phyloP scores from a whole-genome alignment of 1,140 invertebrate genomes.

The Pemphigus obesinymphae region DNA sequence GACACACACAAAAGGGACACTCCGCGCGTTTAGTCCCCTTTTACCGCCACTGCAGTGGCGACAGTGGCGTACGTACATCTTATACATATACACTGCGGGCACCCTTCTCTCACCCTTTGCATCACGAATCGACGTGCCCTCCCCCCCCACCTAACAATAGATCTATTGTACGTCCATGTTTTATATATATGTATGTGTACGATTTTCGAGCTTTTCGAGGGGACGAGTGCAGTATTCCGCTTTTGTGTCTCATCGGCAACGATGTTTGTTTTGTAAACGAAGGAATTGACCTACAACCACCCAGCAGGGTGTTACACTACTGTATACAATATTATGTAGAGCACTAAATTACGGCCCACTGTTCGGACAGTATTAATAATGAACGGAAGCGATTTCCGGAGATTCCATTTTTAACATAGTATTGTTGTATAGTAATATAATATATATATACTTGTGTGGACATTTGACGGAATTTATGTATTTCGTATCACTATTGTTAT shows the following conservation, averaged over 20 bases:
- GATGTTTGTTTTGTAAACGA: background rate
- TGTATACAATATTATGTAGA: no score
- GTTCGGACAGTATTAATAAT: no score
- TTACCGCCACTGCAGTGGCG: background rate
- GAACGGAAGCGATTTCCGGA: no score
- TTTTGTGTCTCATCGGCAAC: background rate
- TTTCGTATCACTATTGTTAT: no score
- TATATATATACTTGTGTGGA: no score
- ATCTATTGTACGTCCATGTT: constrained; percentile 6
- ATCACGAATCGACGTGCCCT: background rate
- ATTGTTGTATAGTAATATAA: no score
- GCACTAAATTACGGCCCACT: no score
- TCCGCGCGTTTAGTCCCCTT: constrained; percentile 25
- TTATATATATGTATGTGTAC: background rate
- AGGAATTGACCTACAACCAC: background rate
- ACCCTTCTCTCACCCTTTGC: background rate
- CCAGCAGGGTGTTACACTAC: no score
- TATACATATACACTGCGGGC: background rate
- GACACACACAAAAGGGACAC: constrained; percentile 26
- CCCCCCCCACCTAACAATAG: background rate
- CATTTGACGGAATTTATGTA: no score
- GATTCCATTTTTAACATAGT: no score
- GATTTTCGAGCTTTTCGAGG: background rate
- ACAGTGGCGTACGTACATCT: background rate
- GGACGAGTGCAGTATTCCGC: no score